A percentile compares a stretch with the other conserved stretches of the same genome.
Conservation (phyloP, 1,140 invertebrate genomes). For the Periplaneta americana region DNA sequence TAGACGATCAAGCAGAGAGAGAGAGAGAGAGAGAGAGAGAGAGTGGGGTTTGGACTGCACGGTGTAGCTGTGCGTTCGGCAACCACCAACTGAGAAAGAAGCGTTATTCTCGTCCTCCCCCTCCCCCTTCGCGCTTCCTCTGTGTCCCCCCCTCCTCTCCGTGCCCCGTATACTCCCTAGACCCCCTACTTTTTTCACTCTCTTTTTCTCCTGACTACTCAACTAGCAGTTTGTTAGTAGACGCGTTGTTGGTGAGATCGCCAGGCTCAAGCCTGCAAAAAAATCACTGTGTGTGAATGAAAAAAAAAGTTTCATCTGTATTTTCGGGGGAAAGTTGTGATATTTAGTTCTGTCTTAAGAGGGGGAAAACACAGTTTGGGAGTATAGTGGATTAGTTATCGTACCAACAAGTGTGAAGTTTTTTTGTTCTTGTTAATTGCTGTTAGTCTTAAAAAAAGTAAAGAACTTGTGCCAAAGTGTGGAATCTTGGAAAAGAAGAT, state of each 20-base stretch:
- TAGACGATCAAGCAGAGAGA: neutral
- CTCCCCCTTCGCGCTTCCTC: neutral
- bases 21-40: neutral
- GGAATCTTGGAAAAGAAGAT: neutral
- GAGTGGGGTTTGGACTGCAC: neutral
- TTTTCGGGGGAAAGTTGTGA: neutral
- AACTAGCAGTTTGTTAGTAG: neutral
- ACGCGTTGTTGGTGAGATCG: neutral
- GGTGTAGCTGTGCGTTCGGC: conserved; percentile 21
- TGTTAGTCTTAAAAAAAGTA: too few species aligned
- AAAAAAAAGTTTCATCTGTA: neutral
- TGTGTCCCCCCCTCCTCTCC: conserved; percentile 8
- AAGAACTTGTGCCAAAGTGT: neutral
- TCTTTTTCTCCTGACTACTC: conserved; percentile 6
- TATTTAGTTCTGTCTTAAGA: neutral
- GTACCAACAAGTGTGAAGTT: neutral
- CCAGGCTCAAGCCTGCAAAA: neutral
- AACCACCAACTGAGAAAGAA: conserved; percentile 33
- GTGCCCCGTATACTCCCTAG: neutral
- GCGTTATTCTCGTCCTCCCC: conserved; percentile 26
- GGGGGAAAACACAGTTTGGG: neutral
- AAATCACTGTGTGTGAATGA: neutral
- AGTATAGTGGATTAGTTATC: neutral
- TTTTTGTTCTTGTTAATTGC: too few species aligned
- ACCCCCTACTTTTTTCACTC: conserved; percentile 7